A percentile compares a stretch with the other conserved stretches of the same genome.
phyloP scores from a whole-genome alignment of 2,113 vertebrate genomes.

The Micromys minutus region DNA sequence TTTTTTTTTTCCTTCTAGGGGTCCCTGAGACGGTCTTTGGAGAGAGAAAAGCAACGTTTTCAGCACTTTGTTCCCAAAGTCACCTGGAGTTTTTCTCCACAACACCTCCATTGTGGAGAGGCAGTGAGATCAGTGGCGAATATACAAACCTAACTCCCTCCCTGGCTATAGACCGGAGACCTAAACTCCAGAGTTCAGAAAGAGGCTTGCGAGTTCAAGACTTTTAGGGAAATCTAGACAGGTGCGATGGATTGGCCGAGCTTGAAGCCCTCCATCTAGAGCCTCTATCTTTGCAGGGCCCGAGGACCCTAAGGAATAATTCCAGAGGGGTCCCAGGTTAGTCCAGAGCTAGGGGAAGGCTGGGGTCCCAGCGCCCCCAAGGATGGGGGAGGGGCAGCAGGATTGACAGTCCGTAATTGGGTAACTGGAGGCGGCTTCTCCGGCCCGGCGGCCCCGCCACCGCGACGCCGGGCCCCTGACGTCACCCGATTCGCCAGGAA shows the following conservation, averaged over 20 bases:
- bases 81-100: constrained; percentile 5
- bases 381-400: constrained; percentile 73
- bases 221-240: constrained; percentile 44
- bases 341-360: neutral
- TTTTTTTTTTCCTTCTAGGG: neutral
- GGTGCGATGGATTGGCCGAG: constrained; percentile 41
- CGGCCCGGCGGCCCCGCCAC: constrained; percentile 89
- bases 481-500: constrained; percentile 91
- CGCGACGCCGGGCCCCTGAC: constrained; percentile 92
- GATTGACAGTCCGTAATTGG: constrained; percentile 90
- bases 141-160: neutral
- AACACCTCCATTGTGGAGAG: neutral
- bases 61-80: neutral
- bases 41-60: neutral
- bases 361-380: constrained; percentile 53
- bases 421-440: constrained; percentile 83
- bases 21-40: neutral
- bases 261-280: neutral
- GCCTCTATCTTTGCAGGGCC: neutral
- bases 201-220: neutral
- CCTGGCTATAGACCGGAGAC: neutral
- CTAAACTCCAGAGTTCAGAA: neutral
- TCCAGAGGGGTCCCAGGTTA: constrained; percentile 32
- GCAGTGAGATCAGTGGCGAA: neutral
- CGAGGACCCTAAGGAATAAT: neutral